Percentiles rank a stretch among this genome's conserved stretches.
Conservation (phyloP, 2,797 vertebrate species). For the Pangasius macronema region DNA sequence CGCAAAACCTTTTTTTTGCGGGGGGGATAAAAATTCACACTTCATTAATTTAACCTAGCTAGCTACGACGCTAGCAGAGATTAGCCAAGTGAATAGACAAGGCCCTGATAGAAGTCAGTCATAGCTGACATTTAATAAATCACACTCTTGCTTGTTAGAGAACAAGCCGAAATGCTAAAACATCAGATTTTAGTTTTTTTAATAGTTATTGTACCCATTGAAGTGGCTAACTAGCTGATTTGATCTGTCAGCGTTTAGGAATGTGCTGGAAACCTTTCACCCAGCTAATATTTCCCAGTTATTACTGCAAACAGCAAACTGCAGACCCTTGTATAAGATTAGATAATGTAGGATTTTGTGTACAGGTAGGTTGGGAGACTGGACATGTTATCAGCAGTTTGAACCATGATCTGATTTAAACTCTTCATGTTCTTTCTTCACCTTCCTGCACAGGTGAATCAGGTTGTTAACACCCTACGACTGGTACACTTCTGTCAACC, state of each 20-base stretch:
- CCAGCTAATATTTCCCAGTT: not conserved
- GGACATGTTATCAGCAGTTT: not conserved
- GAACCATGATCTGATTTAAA: not conserved
- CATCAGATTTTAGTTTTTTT: not conserved
- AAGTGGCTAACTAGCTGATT: not conserved
- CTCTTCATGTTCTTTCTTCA: not conserved
- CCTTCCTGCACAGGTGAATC: not conserved
- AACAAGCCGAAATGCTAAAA: not conserved
- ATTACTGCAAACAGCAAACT: not conserved
- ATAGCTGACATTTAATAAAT: not conserved
- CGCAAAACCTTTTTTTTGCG: not conserved
- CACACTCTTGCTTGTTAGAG: not conserved
- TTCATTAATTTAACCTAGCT: not conserved
- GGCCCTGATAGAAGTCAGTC: not conserved
- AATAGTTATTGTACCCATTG: not conserved
- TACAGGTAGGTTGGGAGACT: not conserved
- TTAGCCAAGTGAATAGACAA: not conserved
- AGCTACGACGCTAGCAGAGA: not conserved
- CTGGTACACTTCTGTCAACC: constrained; percentile 37
- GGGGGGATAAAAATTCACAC: not conserved
- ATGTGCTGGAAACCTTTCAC: not conserved
- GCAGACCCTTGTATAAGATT: not conserved
- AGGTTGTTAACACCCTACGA: constrained; percentile 10
- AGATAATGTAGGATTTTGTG: not conserved
- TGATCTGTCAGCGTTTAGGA: not conserved